Base-by-base conservation (phyloP, 2,113 vertebrate genomes). In the Cyprinodon variegatus region DNA sequence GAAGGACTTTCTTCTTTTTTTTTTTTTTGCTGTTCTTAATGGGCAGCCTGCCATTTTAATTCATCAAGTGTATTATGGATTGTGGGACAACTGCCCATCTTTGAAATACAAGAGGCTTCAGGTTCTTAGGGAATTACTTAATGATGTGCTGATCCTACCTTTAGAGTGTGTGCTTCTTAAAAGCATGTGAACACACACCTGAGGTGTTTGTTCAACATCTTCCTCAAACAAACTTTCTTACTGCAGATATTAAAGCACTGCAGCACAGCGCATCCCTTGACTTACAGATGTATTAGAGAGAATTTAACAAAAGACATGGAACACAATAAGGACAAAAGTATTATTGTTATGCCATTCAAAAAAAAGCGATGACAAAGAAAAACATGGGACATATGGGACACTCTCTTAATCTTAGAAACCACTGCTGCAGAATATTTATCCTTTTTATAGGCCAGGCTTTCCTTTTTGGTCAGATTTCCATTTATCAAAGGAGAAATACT, bases 31-130 rank as follows among this genome's bases (percentile, higher is more conserved):
- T 70, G 45, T 64, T 64, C 70, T 62, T 65, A 69, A 82, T 85
- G 78, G 90, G 90, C 91, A 86, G 10, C 9, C 40, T 84, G 89
- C 91, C 92, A 90, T 87, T 92, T 93, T 85, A 91, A 89, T 93
- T 84, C 53, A 88, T 92, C 84, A 82, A 89, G 82, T 83, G 79
- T 82, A 74, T 84, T 87, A 88, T 90, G 70, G 81, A 86, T 77
- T 71, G 68, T 84, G 74, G 73, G 65, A 83, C 81, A 68, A 66
- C 68, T 76, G 82, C 82, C 88, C 71, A 78, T 65, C 75, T 48
- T n/a, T 59, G 20, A 73, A 68, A 46, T 64, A 17, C 50, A 41
- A 15, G 36, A 57, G 71, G 65, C 20, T 61, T 65, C 43, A 68
- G 10, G 22, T 78, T 85, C 76, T 79, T 71, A 82, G 46, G 65